Conservation (phyloP, 2,888 invertebrate genomes). For the Melolontha melolontha region DNA sequence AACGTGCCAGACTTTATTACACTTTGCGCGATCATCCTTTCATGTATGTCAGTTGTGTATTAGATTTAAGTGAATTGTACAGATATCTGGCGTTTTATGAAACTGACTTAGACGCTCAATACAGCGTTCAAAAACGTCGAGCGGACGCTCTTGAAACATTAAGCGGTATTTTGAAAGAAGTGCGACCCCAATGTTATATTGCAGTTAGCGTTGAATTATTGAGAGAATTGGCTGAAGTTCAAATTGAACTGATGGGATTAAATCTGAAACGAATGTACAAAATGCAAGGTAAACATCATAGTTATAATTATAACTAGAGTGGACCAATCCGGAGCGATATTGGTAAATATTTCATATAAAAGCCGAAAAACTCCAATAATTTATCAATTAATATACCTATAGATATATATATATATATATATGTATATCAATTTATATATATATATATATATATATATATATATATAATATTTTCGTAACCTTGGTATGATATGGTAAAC, state of each 20-base stretch:
- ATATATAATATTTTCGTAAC: no score
- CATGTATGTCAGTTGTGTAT: slow-evolving; percentile 71
- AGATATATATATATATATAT: no score
- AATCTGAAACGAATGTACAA: slow-evolving; percentile 70
- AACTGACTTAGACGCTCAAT: slow-evolving; percentile 72
- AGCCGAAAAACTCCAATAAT: no score
- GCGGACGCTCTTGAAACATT: slow-evolving; percentile 72
- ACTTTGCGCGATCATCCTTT: slow-evolving; percentile 71
- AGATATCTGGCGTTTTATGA: slow-evolving; percentile 80
- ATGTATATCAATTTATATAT: no score
- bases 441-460: no score
- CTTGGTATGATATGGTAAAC: no score
- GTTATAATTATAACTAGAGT: neutral
- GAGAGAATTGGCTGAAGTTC: slow-evolving; percentile 72
- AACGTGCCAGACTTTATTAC: slow-evolving; percentile 71
- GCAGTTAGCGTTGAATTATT: slow-evolving; percentile 63
- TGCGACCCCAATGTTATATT: slow-evolving; percentile 69
- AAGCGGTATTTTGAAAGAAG: slow-evolving; percentile 69
- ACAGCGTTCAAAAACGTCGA: slow-evolving; percentile 71
- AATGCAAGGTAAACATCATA: slow-evolving; percentile 48
- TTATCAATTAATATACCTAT: no score
- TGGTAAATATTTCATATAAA: no score
- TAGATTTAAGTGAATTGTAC: slow-evolving; percentile 75
- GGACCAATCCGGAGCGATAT: no score
- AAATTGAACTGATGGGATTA: slow-evolving; percentile 73